These are phyloP conservation scores for Eurystomus glaucurus DNA, from an alignment of 2,797 vertebrate species.

Conservation along the genomic window DNA sequence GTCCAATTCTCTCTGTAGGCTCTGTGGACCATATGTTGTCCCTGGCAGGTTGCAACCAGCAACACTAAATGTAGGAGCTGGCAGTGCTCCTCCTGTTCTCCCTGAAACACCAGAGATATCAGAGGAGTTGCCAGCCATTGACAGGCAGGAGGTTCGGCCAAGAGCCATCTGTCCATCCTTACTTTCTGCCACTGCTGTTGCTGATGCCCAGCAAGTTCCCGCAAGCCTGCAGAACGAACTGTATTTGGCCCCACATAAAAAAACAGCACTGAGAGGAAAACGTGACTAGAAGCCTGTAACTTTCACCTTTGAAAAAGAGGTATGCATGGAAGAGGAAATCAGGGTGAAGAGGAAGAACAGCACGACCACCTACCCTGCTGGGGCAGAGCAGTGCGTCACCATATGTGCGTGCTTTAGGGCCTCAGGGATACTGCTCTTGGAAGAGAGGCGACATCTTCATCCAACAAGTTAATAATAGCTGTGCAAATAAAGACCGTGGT, in stretches of 20 bases:
- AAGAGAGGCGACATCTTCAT: background rate
- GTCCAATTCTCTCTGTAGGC: background rate
- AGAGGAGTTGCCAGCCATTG: slow-evolving; percentile 49
- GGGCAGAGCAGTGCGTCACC: background rate
- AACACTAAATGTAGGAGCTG: background rate
- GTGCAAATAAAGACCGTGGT: background rate
- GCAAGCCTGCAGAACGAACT: background rate
- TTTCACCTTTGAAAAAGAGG: background rate
- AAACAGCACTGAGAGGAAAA: background rate
- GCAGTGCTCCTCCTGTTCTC: background rate
- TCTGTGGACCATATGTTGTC: slow-evolving; percentile 31
- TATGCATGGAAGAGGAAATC: background rate
- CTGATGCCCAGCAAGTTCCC: slow-evolving; percentile 5
- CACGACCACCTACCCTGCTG: slow-evolving; percentile 3
- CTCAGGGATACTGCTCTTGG: background rate
- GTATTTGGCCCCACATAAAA: background rate
- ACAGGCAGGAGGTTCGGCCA: slow-evolving; percentile 24
- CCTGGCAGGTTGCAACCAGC: slow-evolving; percentile 36
- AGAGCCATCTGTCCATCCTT: slow-evolving; percentile 52
- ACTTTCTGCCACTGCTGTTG: background rate
- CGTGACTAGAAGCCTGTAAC: background rate
- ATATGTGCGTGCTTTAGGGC: slow-evolving; percentile 6
- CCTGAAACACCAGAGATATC: background rate
- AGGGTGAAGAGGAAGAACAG: background rate
- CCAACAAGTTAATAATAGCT: background rate